Percentiles rank a stretch among this genome's conserved stretches.
These are phyloP conservation scores for Pseudomyrmex sp. DNA, from an alignment of 1,140 invertebrate species.

Conservation along the genomic window DNA sequence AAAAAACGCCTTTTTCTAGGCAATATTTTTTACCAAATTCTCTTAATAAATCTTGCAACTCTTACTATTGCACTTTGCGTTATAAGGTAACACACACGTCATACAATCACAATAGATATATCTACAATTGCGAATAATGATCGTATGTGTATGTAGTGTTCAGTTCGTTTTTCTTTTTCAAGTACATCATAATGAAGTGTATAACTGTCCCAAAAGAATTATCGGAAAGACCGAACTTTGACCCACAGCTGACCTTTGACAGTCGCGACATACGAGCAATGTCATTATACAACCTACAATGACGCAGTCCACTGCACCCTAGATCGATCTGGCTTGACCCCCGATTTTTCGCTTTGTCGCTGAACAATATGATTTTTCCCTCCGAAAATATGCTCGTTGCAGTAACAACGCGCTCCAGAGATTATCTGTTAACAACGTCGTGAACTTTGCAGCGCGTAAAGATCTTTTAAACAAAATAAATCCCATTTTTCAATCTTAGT, in stretches of 20 bases:
- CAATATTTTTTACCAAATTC: no score
- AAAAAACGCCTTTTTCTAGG: no score
- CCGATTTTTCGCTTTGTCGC: conserved; percentile 48
- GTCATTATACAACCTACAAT: conserved; percentile 77
- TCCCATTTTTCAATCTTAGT: no score
- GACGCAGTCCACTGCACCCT: conserved; percentile 70
- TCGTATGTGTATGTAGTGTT: not conserved
- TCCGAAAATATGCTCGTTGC: conserved; percentile 65
- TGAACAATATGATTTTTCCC: conserved; percentile 64
- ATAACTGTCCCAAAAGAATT: conserved; percentile 64
- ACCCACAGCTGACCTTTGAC: conserved; percentile 68
- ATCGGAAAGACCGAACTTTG: conserved; percentile 69
- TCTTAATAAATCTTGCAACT: no score
- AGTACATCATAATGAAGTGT: conserved; percentile 72
- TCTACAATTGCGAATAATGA: not conserved
- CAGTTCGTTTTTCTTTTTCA: conserved; percentile 43
- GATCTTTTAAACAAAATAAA: not conserved
- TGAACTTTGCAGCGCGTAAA: not conserved
- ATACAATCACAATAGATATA: not conserved
- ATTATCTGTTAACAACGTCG: conserved; percentile 2
- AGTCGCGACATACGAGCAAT: conserved; percentile 72
- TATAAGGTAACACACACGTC: no score
- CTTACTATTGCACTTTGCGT: no score
- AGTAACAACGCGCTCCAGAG: conserved; percentile 14
- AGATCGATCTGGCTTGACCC: conserved; percentile 72